Evolutionary conservation across 2,797 vertebrate species (phyloP).

Genomic region (Premnoplex brunnescens): DNA sequence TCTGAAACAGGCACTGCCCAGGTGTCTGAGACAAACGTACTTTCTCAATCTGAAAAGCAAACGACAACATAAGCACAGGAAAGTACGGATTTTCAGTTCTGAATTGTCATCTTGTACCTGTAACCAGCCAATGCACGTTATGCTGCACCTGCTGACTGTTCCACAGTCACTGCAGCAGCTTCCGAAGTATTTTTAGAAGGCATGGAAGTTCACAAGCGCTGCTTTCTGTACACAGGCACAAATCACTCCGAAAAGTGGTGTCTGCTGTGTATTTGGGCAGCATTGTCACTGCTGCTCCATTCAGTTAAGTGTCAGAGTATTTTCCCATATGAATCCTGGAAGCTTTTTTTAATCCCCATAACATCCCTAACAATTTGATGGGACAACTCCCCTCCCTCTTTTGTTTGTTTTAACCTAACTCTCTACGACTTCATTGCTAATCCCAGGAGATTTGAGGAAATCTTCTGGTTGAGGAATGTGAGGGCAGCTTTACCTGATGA

Average conservation of each 20-base stretch:
- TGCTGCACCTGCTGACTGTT: conserved; percentile 30
- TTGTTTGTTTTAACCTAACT: background rate
- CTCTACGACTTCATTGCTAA: background rate
- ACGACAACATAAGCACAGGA: conserved; percentile 65
- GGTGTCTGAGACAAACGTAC: conserved; percentile 59
- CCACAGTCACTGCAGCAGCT: background rate
- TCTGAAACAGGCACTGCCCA: conserved; percentile 47
- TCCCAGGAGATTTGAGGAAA: background rate
- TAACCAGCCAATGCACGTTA: conserved; percentile 40
- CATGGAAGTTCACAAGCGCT: background rate
- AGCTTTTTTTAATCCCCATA: background rate
- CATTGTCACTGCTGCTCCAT: background rate
- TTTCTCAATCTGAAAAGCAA: conserved; percentile 70
- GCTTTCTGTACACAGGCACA: background rate
- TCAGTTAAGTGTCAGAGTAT: background rate
- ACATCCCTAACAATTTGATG: background rate
- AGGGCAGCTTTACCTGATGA: background rate
- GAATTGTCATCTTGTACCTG: conserved; percentile 35
- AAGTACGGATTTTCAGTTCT: conserved; percentile 73
- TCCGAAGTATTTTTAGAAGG: background rate
- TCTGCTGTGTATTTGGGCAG: background rate
- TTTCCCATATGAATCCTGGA: background rate
- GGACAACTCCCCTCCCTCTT: background rate
- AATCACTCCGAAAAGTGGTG: background rate
- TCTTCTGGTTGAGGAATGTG: background rate